Evolutionary conservation across 1,140 invertebrate genomes (phyloP).

Genomic region (Nasonia vitripennis): DNA sequence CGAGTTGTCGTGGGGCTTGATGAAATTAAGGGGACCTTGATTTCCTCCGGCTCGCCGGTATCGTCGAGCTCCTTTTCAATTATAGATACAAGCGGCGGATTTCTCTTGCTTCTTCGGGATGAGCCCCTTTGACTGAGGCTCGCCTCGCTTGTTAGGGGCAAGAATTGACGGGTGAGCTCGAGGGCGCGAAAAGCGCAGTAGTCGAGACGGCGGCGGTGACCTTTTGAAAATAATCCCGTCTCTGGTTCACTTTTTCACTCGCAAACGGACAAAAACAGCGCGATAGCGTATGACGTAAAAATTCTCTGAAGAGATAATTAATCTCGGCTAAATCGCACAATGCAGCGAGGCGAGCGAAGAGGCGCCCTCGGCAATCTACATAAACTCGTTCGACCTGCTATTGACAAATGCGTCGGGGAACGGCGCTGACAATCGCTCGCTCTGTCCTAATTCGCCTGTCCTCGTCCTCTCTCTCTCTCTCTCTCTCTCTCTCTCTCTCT

Average conservation of each 20-base stretch:
- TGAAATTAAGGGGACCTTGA: conserved; percentile 49
- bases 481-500: too few species aligned
- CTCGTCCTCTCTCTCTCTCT: too few species aligned
- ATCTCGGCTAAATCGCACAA: background rate
- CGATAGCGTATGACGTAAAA: background rate
- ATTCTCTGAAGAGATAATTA: background rate
- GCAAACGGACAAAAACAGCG: too few species aligned
- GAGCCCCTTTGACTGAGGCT: background rate
- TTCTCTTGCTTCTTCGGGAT: background rate
- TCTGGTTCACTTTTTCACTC: background rate
- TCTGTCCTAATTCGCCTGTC: background rate
- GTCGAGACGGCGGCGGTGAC: background rate
- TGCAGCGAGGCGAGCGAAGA: too few species aligned
- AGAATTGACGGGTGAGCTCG: conserved; percentile 20
- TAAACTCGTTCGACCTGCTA: conserved; percentile 11
- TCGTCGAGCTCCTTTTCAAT: conserved; percentile 28
- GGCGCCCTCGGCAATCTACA: background rate
- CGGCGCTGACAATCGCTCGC: background rate
- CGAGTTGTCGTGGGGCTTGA: conserved; percentile 27
- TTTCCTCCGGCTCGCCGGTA: conserved; percentile 40
- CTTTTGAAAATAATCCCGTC: background rate
- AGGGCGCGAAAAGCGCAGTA: background rate
- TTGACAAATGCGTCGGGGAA: conserved; percentile 28
- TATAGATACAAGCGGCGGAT: background rate
- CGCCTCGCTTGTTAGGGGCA: background rate